Evolutionary conservation across 2,888 invertebrate genomes (phyloP).

Genomic region (Chrysina gloriosa): DNA sequence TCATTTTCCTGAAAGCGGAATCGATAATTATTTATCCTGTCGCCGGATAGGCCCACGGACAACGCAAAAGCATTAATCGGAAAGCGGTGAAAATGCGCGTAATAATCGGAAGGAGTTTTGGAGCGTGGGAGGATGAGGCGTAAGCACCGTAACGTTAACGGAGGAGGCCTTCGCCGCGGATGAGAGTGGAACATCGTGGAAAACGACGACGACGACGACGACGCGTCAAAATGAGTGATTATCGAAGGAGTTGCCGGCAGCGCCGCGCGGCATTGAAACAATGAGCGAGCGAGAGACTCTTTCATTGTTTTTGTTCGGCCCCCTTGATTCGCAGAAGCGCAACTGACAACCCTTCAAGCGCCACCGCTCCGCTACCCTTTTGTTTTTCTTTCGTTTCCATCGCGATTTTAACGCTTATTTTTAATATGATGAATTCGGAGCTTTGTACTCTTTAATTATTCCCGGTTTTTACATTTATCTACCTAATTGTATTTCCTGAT

Average conservation of each 20-base stretch:
- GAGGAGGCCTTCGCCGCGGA: constrained; percentile 13
- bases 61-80: constrained; percentile 17
- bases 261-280: constrained; percentile 42
- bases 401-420: constrained; percentile 65
- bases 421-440: constrained; percentile 66
- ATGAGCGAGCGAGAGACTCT: constrained; percentile 58
- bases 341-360: constrained; percentile 65
- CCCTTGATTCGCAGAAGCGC: constrained; percentile 60
- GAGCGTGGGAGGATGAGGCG: background rate
- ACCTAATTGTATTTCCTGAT: constrained; percentile 66
- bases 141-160: background rate
- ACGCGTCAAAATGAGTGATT: constrained; percentile 62
- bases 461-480: constrained; percentile 66
- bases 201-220: constrained; percentile 26
- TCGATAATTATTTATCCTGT: constrained; percentile 22
- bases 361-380: constrained; percentile 57
- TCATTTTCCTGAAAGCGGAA: background rate
- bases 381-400: constrained; percentile 65
- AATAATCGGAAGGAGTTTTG: constrained; percentile 29
- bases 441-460: constrained; percentile 66
- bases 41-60: background rate
- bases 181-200: constrained; percentile 1
- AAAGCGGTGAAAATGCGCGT: constrained; percentile 30
- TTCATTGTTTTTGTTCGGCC: constrained; percentile 64
- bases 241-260: constrained; percentile 52